These are phyloP conservation scores for Myotis davidii DNA, from an alignment of 2,113 vertebrate species.

Conservation along the genomic window DNA sequence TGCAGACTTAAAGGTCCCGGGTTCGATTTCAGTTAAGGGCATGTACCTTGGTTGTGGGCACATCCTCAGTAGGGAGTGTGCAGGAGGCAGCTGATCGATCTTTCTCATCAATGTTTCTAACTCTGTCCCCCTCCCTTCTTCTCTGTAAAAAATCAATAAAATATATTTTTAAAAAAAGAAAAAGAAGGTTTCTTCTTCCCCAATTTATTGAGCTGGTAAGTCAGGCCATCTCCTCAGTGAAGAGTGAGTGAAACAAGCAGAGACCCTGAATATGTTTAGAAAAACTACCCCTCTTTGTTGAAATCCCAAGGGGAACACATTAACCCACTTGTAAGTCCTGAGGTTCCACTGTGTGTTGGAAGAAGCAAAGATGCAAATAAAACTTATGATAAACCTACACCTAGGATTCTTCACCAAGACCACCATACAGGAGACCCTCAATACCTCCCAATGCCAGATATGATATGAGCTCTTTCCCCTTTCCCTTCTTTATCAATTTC, in stretches of 20 bases:
- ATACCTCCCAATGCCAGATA: not conserved
- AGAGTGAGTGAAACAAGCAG: not conserved
- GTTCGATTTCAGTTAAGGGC: no score
- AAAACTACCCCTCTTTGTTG: not conserved
- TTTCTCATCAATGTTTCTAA: no score
- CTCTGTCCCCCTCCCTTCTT: no score
- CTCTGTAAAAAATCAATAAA: no score
- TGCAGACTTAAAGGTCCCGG: no score
- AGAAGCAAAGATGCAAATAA: not conserved
- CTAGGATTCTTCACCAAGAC: not conserved
- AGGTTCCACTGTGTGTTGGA: not conserved
- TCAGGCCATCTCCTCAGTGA: not conserved
- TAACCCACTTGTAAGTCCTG: rapidly evolving
- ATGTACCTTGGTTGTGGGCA: no score
- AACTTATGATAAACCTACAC: not conserved
- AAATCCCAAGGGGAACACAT: not conserved
- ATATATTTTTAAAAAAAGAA: no score
- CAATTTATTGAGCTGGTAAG: not conserved
- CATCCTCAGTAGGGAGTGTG: no score
- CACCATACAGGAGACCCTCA: not conserved
- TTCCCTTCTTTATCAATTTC: not conserved
- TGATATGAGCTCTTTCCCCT: not conserved
- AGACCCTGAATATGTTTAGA: not conserved
- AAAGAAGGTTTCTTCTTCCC: not conserved
- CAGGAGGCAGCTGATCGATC: no score